phyloP scores from a whole-genome alignment of 2,888 invertebrate species.

The Lottia gigantea region DNA sequence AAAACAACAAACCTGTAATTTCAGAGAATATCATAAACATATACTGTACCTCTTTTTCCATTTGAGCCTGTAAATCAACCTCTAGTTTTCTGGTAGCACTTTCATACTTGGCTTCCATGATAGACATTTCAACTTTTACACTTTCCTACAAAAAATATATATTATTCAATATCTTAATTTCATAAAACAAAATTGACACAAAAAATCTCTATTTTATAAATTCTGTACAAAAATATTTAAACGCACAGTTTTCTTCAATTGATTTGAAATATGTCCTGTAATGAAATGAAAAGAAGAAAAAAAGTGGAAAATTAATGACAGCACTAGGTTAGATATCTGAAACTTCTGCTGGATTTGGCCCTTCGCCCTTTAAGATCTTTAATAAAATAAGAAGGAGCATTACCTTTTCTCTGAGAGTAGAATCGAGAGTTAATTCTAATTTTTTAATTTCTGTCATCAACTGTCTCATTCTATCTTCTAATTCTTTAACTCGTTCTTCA shows the following conservation, averaged over 20 bases:
- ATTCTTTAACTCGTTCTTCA: conserved; percentile 43
- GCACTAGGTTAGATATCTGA: too few relatives aligned
- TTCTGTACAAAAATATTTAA: neutral
- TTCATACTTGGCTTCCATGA: conserved; percentile 63
- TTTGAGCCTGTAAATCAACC: conserved; percentile 55
- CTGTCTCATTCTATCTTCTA: conserved; percentile 42
- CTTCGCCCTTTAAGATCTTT: too few relatives aligned
- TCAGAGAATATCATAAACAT: too few relatives aligned
- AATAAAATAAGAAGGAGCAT: too few relatives aligned
- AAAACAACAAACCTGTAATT: too few relatives aligned
- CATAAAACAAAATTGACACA: neutral
- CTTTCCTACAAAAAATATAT: conserved; percentile 50
- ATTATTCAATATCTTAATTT: neutral
- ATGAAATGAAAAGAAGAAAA: too few relatives aligned
- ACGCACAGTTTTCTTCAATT: neutral
- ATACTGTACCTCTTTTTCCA: conserved; percentile 64
- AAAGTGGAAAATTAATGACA: too few relatives aligned
- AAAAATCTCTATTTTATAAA: neutral
- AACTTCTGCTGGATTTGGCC: too few relatives aligned
- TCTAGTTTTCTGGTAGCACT: conserved; percentile 58
- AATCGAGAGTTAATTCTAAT: conserved; percentile 54
- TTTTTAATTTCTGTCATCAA: conserved; percentile 45
- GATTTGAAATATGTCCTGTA: neutral
- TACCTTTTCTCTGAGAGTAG: conserved; percentile 60
- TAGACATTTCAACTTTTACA: conserved; percentile 61